These are phyloP conservation scores for Nasua narica DNA, from an alignment of 2,797 vertebrate species.

Conservation along the genomic window DNA sequence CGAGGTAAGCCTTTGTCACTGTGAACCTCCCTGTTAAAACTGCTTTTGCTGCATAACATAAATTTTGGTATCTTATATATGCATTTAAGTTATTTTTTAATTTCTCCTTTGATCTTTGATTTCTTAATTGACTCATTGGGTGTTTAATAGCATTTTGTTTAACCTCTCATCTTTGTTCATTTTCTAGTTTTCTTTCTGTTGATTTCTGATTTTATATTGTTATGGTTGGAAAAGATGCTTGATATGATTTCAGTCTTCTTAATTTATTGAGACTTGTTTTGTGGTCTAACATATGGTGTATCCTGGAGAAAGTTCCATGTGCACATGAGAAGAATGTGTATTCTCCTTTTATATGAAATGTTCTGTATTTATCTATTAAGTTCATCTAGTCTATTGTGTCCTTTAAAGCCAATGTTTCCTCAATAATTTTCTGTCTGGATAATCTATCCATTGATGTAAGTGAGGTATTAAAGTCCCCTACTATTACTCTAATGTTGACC, in stretches of 20 bases:
- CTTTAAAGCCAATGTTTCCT: not conserved
- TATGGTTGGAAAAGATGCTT: not conserved
- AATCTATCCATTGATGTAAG: not conserved
- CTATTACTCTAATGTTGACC: not conserved
- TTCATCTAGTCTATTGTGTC: not conserved
- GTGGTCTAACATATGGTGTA: not conserved
- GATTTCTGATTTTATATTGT: not conserved
- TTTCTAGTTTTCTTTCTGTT: not conserved
- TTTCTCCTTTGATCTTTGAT: not conserved
- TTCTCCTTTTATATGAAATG: not conserved
- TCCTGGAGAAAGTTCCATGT: not conserved
- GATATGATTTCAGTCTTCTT: not conserved
- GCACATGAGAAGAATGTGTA: not conserved
- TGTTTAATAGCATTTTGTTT: not conserved
- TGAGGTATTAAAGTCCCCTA: not conserved
- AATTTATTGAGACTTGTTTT: not conserved
- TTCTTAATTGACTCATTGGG: not conserved
- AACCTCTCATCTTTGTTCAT: not conserved
- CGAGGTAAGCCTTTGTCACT: not conserved
- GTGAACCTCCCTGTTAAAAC: not conserved
- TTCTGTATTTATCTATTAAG: not conserved
- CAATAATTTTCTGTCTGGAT: not conserved
- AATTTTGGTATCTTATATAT: not conserved
- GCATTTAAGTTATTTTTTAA: not conserved
- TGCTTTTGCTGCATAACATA: too few relatives aligned